Conservation (phyloP, 2,113 vertebrate species). For the Anoura caudifer region DNA sequence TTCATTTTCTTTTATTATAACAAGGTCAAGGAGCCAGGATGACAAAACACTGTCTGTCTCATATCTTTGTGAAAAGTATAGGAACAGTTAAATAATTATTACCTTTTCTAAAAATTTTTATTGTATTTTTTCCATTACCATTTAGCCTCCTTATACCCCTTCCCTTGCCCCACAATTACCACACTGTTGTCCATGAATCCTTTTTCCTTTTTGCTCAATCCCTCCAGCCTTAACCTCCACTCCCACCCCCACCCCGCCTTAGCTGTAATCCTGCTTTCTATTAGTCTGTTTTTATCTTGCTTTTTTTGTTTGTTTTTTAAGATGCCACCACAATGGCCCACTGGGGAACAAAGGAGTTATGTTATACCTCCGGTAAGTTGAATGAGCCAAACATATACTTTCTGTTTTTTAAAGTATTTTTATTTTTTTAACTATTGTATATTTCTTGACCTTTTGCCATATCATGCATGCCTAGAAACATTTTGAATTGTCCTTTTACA, state of each 20-base stretch:
- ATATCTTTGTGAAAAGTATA: not conserved
- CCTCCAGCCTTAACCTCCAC: too few relatives aligned
- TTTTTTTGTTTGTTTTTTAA: constrained; percentile 67
- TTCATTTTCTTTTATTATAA: not conserved
- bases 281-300: too few relatives aligned
- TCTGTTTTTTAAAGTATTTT: not conserved
- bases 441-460: not conserved
- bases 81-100: not conserved
- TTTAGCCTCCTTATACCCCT: too few relatives aligned
- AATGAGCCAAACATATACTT: not conserved
- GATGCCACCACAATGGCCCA: constrained; percentile 82
- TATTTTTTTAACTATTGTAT: not conserved
- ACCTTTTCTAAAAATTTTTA: not conserved
- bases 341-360: constrained; percentile 83
- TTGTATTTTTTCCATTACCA: too few relatives aligned
- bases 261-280: too few relatives aligned
- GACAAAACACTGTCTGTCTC: not conserved
- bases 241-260: too few relatives aligned
- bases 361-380: constrained; percentile 82
- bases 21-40: not conserved
- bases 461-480: not conserved
- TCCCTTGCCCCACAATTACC: too few relatives aligned
- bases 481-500: constrained; percentile 7
- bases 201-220: too few relatives aligned
- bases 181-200: too few relatives aligned